These are phyloP conservation scores for Lanius ludovicianus DNA, from an alignment of 2,113 vertebrate species.

Conservation along the genomic window DNA sequence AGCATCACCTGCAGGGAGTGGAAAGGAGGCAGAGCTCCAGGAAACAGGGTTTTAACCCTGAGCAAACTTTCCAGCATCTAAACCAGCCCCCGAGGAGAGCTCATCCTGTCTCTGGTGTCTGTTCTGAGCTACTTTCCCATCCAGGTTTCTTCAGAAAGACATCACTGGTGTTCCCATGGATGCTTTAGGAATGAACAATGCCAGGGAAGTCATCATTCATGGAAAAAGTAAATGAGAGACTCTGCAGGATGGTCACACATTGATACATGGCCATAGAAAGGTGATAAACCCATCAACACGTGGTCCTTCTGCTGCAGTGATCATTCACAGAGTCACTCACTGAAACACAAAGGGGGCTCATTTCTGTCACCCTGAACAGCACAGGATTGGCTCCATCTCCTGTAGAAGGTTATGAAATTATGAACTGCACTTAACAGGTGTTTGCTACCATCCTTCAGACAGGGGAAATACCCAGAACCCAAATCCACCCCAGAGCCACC, in stretches of 20 bases:
- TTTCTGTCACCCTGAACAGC: background rate
- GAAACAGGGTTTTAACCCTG: background rate
- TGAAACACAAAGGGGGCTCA: background rate
- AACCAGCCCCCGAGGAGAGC: background rate
- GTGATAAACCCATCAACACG: accelerated
- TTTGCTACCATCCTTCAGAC: background rate
- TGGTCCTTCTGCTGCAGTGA: background rate
- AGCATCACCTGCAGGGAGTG: background rate
- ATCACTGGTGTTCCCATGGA: background rate
- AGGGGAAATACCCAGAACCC: background rate
- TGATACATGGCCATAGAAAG: background rate
- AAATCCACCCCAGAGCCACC: background rate
- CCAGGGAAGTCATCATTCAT: background rate
- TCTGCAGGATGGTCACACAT: background rate
- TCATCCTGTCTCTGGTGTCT: background rate
- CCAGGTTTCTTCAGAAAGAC: background rate
- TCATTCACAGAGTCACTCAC: background rate
- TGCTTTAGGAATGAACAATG: background rate
- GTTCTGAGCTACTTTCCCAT: background rate
- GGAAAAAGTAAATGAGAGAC: background rate
- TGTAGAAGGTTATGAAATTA: background rate
- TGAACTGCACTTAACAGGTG: background rate
- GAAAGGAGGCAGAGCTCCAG: background rate
- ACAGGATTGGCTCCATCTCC: background rate
- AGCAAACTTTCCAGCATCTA: background rate